Conservation (phyloP, 2,113 vertebrate species). For the Phrynosoma blainvillii region DNA sequence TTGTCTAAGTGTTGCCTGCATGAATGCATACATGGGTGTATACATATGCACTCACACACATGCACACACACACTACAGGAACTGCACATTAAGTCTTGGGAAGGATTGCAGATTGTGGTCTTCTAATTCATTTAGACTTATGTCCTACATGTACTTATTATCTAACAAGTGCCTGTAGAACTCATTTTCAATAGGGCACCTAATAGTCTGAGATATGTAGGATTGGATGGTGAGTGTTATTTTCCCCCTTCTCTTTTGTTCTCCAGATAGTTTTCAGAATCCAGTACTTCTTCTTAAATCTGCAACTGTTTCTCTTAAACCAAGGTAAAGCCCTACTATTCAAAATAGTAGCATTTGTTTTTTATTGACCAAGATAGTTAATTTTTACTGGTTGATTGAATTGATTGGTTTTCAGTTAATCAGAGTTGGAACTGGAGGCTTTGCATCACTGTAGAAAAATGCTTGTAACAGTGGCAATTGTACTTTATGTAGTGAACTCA, state of each 20-base stretch:
- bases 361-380: conserved; percentile 66
- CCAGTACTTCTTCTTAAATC: conserved; percentile 36
- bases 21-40: neutral
- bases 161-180: no score
- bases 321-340: conserved; percentile 51
- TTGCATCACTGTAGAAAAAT: conserved; percentile 49
- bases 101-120: no score
- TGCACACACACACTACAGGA: neutral
- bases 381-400: conserved; percentile 69
- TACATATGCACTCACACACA: neutral
- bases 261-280: neutral
- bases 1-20: no score
- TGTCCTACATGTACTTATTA: no score
- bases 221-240: neutral
- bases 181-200: no score
- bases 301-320: conserved; percentile 48
- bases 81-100: neutral
- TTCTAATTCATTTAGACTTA: no score
- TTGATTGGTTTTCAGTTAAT: conserved; percentile 65
- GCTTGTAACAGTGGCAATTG: conserved; percentile 18
- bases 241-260: neutral
- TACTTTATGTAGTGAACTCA: conserved; percentile 31
- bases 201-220: neutral
- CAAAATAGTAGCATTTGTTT: conserved; percentile 53
- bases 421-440: conserved; percentile 36